Conservation (phyloP, 2,797 vertebrate genomes). For the Rallus crepitans region DNA sequence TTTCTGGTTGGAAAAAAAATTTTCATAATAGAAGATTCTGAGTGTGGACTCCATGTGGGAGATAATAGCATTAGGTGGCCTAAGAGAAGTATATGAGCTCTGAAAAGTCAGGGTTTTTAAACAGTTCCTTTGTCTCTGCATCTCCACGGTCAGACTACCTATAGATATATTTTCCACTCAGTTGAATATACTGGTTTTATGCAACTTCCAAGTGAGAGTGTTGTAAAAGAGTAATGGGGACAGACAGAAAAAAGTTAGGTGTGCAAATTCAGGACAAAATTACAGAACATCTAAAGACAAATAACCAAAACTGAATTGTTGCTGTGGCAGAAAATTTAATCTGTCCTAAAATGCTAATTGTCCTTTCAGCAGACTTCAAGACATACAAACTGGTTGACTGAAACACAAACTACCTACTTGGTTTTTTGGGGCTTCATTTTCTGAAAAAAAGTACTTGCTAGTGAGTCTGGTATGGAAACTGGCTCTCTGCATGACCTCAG, state of each 20-base stretch:
- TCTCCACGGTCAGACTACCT: not conserved
- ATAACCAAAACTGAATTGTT: not conserved
- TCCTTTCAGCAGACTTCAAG: not conserved
- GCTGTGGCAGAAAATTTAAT: not conserved
- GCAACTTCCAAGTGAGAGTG: not conserved
- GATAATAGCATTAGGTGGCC: not conserved
- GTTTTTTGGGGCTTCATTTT: not conserved
- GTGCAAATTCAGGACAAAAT: not conserved
- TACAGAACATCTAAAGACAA: not conserved
- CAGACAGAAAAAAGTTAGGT: not conserved
- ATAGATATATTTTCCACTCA: not conserved
- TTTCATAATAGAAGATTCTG: not conserved
- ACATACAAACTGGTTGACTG: not conserved
- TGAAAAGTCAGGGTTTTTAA: not conserved
- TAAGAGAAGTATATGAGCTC: not conserved
- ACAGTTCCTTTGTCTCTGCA: not conserved
- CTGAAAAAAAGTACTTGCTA: not conserved
- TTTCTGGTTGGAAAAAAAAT: not conserved
- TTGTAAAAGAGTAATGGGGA: not conserved
- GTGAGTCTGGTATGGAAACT: not conserved
- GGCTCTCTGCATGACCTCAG: not conserved
- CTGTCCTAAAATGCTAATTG: not conserved
- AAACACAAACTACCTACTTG: not conserved
- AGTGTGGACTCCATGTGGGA: fast-evolving
- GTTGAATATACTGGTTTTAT: fast-evolving